These are phyloP conservation scores for Anarrhichthys ocellatus DNA, from an alignment of 2,113 vertebrate genomes.

Conservation along the genomic window DNA sequence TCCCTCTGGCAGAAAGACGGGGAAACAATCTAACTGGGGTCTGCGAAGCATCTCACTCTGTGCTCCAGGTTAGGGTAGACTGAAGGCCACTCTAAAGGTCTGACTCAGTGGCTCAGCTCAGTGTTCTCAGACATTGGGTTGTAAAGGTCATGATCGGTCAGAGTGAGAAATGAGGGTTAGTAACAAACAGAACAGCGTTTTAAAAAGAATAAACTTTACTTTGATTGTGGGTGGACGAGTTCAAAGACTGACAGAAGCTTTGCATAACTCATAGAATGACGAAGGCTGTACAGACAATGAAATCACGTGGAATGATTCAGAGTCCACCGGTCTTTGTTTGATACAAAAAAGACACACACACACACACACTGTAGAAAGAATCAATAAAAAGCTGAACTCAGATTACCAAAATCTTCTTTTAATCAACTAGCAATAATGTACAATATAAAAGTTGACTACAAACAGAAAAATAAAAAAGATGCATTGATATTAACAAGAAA, in stretches of 20 bases:
- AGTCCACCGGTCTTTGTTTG: not conserved
- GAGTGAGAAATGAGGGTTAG: not conserved
- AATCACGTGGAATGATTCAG: not conserved
- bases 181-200: not conserved
- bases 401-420: conserved; percentile 35
- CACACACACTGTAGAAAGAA: not conserved
- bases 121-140: not conserved
- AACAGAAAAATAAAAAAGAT: conserved; percentile 43
- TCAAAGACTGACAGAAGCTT: not conserved
- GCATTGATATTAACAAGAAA: not conserved
- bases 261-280: not conserved
- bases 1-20: conserved; percentile 12
- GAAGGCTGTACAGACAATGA: not conserved
- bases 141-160: not conserved
- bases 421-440: conserved; percentile 35
- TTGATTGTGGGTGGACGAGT: not conserved
- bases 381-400: conserved; percentile 5
- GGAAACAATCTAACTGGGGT: not conserved
- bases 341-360: too few species aligned
- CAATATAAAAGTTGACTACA: conserved; percentile 54
- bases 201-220: not conserved
- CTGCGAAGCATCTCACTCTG: not conserved
- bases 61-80: not conserved
- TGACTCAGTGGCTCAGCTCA: conserved; percentile 6
- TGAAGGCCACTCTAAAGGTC: not conserved